phyloP scores from a whole-genome alignment of 2,797 vertebrate genomes.

The Limosa lapponica region DNA sequence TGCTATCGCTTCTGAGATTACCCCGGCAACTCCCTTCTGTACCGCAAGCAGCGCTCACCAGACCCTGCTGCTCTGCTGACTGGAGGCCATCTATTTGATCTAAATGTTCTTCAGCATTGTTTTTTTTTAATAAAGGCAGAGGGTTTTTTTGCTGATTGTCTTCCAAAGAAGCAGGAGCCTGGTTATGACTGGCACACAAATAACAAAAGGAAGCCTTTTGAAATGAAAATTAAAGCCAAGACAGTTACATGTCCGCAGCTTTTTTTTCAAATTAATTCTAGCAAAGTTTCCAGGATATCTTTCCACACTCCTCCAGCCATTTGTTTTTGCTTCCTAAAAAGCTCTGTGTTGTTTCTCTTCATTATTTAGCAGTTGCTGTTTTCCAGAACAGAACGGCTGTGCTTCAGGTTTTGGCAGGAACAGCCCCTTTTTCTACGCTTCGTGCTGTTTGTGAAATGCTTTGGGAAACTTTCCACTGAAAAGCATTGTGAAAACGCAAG shows the following conservation, averaged over 20 bases:
- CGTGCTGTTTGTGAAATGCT: constrained; percentile 55
- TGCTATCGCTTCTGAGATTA: not conserved
- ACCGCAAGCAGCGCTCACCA: not conserved
- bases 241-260: not conserved
- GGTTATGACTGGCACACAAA: not conserved
- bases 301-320: not conserved
- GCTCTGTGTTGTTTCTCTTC: constrained; percentile 24
- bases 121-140: not conserved
- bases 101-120: not conserved
- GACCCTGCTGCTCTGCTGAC: not conserved
- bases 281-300: constrained; percentile 18
- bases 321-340: constrained; percentile 60
- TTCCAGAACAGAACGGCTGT: constrained; percentile 47
- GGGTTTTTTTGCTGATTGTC: not conserved
- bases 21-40: not conserved
- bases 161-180: constrained; percentile 5
- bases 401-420: constrained; percentile 64
- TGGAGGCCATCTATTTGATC: not conserved
- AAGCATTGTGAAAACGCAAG: constrained; percentile 32
- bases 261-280: not conserved
- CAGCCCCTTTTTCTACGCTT: not conserved
- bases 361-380: constrained; percentile 49
- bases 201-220: constrained; percentile 27
- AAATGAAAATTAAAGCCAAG: constrained; percentile 33
- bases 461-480: constrained; percentile 56